These are phyloP conservation scores for Cladorhizidae sp. DNA, from an alignment of 37 sponge, comb jelly and placozoan genomes.

Conservation along the genomic window DNA sequence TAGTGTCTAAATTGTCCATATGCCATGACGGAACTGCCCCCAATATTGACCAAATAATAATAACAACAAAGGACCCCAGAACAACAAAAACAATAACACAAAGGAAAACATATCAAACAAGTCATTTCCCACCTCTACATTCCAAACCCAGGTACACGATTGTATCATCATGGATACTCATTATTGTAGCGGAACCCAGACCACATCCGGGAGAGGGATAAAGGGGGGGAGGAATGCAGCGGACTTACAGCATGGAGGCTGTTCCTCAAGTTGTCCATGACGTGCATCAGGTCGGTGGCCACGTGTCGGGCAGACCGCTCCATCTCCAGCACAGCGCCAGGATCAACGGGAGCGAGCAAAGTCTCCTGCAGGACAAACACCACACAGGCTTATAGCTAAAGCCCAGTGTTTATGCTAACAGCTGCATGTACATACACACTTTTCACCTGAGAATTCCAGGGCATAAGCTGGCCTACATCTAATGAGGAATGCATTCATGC, in stretches of 20 bases:
- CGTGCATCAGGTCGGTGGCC: slow-evolving; percentile 18
- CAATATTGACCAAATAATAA: no score
- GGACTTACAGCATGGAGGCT: slow-evolving; percentile 51
- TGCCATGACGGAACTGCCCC: no score
- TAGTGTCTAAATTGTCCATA: no score
- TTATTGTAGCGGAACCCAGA: not conserved
- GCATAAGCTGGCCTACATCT: no score
- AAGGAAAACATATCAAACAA: not conserved
- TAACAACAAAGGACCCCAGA: no score
- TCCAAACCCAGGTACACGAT: not conserved
- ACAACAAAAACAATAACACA: not conserved
- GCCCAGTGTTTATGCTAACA: no score
- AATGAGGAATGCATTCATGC: no score
- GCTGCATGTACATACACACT: no score
- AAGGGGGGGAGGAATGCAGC: not conserved
- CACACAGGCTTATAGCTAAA: no score
- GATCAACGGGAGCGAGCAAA: slow-evolving; percentile 22
- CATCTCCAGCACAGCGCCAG: slow-evolving; percentile 20
- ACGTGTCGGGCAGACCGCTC: slow-evolving; percentile 25
- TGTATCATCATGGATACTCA: not conserved
- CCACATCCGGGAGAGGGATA: not conserved
- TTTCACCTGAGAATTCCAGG: no score
- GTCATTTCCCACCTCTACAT: not conserved
- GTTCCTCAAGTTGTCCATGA: slow-evolving; percentile 54
- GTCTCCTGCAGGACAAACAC: not conserved